These are phyloP conservation scores for Monarcha castaneiventris DNA, from an alignment of 2,113 vertebrate genomes.

Conservation along the genomic window DNA sequence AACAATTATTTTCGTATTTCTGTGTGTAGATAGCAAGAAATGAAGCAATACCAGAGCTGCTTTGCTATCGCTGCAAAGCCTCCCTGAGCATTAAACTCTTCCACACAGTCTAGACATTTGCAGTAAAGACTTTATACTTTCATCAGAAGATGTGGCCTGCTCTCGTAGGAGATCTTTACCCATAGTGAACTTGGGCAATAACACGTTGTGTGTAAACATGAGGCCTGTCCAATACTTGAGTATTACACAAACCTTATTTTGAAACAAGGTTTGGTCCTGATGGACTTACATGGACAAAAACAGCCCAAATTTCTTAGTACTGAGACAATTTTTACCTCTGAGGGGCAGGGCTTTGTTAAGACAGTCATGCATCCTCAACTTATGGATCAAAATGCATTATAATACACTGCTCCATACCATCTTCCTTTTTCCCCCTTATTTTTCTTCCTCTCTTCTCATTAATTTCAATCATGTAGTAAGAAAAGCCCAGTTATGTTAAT, in stretches of 20 bases:
- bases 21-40: background rate
- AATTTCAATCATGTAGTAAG: slow-evolving; percentile 43
- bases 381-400: background rate
- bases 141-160: background rate
- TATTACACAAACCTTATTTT: background rate
- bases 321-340: background rate
- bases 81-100: background rate
- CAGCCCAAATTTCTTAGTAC: background rate
- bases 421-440: background rate
- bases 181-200: background rate
- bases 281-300: background rate
- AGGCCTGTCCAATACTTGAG: background rate
- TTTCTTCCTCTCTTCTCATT: background rate
- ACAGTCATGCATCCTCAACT: background rate
- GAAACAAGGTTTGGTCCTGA: background rate
- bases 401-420: background rate
- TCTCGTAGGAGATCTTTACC: background rate
- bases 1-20: background rate
- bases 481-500: slow-evolving; percentile 43
- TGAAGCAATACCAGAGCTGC: background rate
- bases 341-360: background rate
- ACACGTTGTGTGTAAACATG: background rate
- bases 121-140: background rate
- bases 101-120: background rate
- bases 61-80: background rate